Base-by-base conservation (phyloP, 2,113 vertebrate genomes). In the Erythrocercus mccallii region DNA sequence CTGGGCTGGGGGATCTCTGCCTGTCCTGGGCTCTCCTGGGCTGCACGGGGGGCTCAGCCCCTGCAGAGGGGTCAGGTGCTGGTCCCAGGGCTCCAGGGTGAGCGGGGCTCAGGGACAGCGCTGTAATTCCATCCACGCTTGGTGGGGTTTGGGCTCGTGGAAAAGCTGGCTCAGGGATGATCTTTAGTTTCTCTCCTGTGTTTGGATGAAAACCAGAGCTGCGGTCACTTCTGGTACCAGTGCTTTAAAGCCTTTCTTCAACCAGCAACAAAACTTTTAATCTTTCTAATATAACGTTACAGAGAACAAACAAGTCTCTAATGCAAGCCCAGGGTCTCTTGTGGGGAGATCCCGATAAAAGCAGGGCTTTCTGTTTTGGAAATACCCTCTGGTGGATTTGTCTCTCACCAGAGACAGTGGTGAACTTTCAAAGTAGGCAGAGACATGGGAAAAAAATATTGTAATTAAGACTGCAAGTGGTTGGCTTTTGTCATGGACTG, bases 381-480 rank as follows among this genome's bases (percentile, higher is more conserved):
- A 97, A 96, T 97, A 94, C 92, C 94, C 95, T 96, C 87, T 96
- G 90, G 96, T 96, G 72, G 56, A 90, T 92, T 91, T 95, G 94
- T 97, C 76, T 76, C 85, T 87, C 93, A 51, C 38, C 71, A 95
- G 76, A 97, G 85, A 95, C 93, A 97, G 78, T 93, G 76, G 56
- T 93, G 60, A 90, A 94, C 81, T 96, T 96, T 91, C 91, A 95
- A 92, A 96, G 86, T 81, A 86, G 91, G 94, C 70, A 91, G 81
- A 92, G 76, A 95, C 71, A 60, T 86, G 90, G 76, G 51, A 90
- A 95, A 94, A 73, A 90, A 88, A 71, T 8, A 54, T 0, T 51
- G 28, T 83, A 88, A 94, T 93, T 95, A 77, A 74, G n/a, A 35
- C 64, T 90, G 60, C 64, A 86, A 97, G 76, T 94, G 51, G 87